A percentile compares a stretch with the other conserved stretches of the same genome.
These are phyloP conservation scores for Champsocephalus gunnari DNA, from an alignment of 2,797 vertebrate species.

Conservation along the genomic window DNA sequence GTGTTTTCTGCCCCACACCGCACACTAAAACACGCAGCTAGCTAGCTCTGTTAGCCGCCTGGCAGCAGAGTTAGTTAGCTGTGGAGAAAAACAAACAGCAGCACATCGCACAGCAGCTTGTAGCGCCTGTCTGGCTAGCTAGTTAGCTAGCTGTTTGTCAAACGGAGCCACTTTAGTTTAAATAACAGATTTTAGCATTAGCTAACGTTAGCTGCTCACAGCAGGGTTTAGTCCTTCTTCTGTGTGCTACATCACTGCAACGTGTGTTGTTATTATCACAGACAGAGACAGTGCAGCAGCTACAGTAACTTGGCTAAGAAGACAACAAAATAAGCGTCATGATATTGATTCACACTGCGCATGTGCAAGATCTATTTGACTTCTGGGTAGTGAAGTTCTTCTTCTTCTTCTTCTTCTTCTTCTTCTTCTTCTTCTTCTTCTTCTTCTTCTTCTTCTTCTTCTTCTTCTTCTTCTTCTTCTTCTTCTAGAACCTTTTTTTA, in stretches of 20 bases:
- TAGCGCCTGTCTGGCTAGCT: constrained; percentile 36
- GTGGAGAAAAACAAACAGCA: constrained; percentile 30
- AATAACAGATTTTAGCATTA: background rate
- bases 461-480: constrained; percentile 24
- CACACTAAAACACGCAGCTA: background rate
- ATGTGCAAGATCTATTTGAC: constrained; percentile 40
- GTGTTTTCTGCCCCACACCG: background rate
- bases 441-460: constrained; percentile 5
- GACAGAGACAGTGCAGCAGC: constrained; percentile 4
- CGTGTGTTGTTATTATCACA: constrained; percentile 13
- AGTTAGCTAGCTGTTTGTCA: constrained; percentile 20
- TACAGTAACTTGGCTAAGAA: constrained; percentile 49
- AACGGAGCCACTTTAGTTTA: constrained; percentile 11
- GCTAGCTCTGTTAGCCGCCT: background rate
- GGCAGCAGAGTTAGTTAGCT: constrained; percentile 18
- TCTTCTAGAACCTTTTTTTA: no score
- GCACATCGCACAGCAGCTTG: constrained; percentile 49
- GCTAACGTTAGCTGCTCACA: constrained; percentile 26
- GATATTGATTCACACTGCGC: constrained; percentile 16
- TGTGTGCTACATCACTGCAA: constrained; percentile 76
- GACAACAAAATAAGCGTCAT: constrained; percentile 60
- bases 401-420: no score
- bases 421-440: no score
- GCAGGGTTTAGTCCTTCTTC: constrained; percentile 36
- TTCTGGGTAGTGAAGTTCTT: constrained; percentile 71